Conservation (phyloP, 2,888 invertebrate species). For the Adineta ricciae region DNA sequence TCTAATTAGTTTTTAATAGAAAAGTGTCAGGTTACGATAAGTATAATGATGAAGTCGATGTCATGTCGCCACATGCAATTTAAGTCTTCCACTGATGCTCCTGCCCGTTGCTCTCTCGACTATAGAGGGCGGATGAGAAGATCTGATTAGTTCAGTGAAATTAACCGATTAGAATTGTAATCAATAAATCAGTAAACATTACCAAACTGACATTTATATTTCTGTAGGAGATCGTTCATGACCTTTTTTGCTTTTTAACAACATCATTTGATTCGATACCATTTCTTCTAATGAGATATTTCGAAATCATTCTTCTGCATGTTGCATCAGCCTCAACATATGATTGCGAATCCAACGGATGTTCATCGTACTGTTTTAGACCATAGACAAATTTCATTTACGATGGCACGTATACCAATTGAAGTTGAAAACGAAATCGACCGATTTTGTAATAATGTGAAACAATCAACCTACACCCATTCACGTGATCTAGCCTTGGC, state of each 20-base stretch:
- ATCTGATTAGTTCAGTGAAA: neutral
- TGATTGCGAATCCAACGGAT: neutral
- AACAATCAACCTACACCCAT: neutral
- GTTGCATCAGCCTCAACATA: neutral
- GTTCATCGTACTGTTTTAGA: neutral
- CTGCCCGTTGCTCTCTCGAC: neutral
- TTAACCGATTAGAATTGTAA: neutral
- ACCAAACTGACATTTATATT: neutral
- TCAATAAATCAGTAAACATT: neutral
- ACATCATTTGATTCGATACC: neutral
- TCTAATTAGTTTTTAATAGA: neutral
- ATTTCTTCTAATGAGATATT: neutral
- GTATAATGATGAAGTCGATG: neutral
- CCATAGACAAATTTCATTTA: neutral
- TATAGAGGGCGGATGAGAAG: neutral
- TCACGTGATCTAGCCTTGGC: constrained; percentile 27
- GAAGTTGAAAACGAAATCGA: neutral
- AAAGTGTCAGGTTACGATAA: neutral
- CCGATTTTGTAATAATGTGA: constrained; percentile 11
- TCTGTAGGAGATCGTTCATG: neutral
- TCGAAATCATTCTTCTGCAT: neutral
- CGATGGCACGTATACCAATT: neutral
- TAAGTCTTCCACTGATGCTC: neutral
- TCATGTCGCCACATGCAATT: neutral
- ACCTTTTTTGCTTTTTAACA: neutral